phyloP scores from a whole-genome alignment of 2,113 vertebrate species.

The Clinocottus analis region DNA sequence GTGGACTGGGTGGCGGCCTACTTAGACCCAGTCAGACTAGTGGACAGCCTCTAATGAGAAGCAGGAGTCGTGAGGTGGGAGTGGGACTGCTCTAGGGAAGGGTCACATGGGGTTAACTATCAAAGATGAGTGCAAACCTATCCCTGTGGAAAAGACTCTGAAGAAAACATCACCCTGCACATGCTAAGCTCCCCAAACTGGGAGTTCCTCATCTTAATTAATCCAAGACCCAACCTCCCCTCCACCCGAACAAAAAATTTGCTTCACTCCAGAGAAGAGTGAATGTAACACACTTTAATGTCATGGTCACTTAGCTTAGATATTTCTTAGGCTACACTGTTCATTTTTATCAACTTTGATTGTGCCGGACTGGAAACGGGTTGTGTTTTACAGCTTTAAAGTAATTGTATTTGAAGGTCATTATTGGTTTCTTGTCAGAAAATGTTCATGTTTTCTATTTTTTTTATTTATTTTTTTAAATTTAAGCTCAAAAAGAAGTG shows the following conservation, averaged over 20 bases:
- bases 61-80: constrained; percentile 81
- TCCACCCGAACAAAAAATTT: constrained; percentile 14
- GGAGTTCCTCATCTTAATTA: constrained; percentile 84
- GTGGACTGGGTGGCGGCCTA: constrained; percentile 57
- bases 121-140: constrained; percentile 87
- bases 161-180: constrained; percentile 82
- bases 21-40: constrained; percentile 59
- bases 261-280: constrained; percentile 49
- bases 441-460: constrained; percentile 25
- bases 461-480: too few species aligned
- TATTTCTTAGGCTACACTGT: background rate
- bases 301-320: constrained; percentile 38
- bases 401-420: constrained; percentile 22
- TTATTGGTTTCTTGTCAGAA: constrained; percentile 4
- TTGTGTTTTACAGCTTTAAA: constrained; percentile 28
- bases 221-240: constrained; percentile 80
- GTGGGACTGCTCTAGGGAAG: constrained; percentile 72
- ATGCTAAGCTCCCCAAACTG: constrained; percentile 81
- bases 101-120: constrained; percentile 85
- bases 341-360: constrained; percentile 25
- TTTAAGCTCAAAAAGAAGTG: constrained; percentile 16
- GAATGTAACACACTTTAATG: constrained; percentile 42
- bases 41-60: constrained; percentile 84
- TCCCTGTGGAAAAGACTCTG: constrained; percentile 83
- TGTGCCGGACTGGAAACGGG: constrained; percentile 15